phyloP scores from a whole-genome alignment of 2,888 invertebrate species.

The Empis stercorea region DNA sequence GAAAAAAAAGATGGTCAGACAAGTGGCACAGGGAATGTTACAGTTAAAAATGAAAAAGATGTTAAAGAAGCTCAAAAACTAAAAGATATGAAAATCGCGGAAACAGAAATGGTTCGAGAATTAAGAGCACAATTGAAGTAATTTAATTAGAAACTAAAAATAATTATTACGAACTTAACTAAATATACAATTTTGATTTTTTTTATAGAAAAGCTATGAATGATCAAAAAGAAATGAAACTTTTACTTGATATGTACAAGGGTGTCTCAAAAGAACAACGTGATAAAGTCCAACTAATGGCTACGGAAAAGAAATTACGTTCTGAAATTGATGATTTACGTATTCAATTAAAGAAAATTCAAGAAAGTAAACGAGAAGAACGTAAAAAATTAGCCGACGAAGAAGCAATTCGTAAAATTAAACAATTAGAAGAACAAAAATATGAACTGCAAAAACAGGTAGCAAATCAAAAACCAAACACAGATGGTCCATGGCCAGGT shows the following conservation, averaged over 20 bases:
- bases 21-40: conserved; percentile 27
- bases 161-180: neutral
- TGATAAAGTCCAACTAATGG: conserved; percentile 93
- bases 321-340: conserved; percentile 83
- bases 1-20: conserved; percentile 44
- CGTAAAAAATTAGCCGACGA: conserved; percentile 85
- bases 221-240: conserved; percentile 88
- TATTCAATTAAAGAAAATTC: conserved; percentile 73
- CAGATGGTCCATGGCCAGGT: conserved; percentile 35
- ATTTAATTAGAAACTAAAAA: conserved; percentile 12
- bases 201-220: conserved; percentile 69
- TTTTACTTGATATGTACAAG: conserved; percentile 92
- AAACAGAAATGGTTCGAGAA: conserved; percentile 48
- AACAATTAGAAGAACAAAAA: conserved; percentile 86
- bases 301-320: conserved; percentile 79
- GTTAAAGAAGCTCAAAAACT: conserved; percentile 46
- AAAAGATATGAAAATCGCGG: conserved; percentile 52
- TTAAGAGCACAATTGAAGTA: conserved; percentile 87
- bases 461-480: conserved; percentile 66
- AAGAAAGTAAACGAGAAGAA: conserved; percentile 85
- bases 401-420: conserved; percentile 86
- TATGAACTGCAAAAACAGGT: conserved; percentile 85
- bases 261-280: conserved; percentile 93
- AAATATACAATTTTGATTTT: conserved; percentile 1
- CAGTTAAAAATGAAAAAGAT: conserved; percentile 49